phyloP scores from a whole-genome alignment of 2,888 invertebrate species.

The Cryptops parisi region DNA sequence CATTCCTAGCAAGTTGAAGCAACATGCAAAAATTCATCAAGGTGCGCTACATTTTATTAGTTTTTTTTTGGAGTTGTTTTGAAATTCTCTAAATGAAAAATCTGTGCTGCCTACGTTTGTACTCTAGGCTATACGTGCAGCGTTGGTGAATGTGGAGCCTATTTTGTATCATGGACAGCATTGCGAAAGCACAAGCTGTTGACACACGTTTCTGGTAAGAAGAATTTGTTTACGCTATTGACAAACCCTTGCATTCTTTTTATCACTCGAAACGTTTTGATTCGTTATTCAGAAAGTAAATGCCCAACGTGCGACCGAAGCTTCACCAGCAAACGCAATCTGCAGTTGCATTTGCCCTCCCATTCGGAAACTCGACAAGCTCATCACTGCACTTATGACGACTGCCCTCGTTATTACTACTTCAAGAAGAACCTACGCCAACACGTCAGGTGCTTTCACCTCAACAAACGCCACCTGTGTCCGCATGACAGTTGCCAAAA shows the following conservation, averaged over 20 bases:
- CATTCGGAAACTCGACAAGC: background rate
- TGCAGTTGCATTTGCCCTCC: background rate
- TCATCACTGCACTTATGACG: constrained; percentile 1
- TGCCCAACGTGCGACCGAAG: background rate
- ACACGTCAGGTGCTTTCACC: background rate
- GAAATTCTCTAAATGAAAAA: no score
- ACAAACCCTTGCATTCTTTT: no score
- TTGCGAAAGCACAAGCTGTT: background rate
- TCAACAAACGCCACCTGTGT: background rate
- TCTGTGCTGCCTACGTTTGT: no score
- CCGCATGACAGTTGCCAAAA: background rate
- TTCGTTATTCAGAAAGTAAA: background rate
- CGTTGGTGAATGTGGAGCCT: background rate
- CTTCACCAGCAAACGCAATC: background rate
- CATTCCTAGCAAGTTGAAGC: background rate
- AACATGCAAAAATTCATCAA: background rate
- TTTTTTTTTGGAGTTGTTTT: no score
- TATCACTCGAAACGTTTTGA: background rate
- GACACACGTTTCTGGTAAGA: no score
- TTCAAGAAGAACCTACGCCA: background rate
- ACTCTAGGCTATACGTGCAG: background rate
- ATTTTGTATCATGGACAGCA: background rate
- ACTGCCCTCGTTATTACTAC: constrained; percentile 5
- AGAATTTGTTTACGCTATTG: no score
- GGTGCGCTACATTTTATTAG: background rate